Base-by-base conservation (phyloP, 1,140 invertebrate species). In the Drosophila ananassae region DNA sequence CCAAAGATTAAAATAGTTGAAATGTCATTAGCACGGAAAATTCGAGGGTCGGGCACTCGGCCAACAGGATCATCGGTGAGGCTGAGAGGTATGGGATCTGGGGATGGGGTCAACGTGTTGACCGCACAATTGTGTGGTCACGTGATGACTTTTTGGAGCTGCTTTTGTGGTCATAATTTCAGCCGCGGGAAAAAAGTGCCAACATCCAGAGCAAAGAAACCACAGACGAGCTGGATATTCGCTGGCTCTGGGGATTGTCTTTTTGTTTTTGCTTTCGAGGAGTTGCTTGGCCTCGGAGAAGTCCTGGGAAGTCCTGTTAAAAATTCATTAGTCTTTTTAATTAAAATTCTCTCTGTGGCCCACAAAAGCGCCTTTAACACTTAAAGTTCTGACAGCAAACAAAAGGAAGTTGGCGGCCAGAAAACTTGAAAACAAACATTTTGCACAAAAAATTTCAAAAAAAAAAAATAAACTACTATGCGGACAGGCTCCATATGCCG, bases 281-380 rank as follows among this genome's bases (percentile, higher is more conserved):
- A 59, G 54, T 73, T 41, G 34, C 24, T 10, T 73, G 50, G 34
- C 24, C n/a, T 22, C 44, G 37, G 57, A 73, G 59, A 44, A 44
- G 67, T 68, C 51, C 50, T 68, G 50, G 73, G 52, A 44, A 44
- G 67, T 68, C 51, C 50, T 68, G 72, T 87, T 87, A 79, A 87
- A 87, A 89, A 79, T 87, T 77, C 82, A 87, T 87, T 82, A 82
- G 60, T 59, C 68, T 71, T 75, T 87, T 87, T 87, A 87, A 87
- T 87, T 87, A 87, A 89, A 87, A 76, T 68, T 82, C 52, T 60
- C 58, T 37, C 52, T 74, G 72, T 25, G 67, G 44, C 32, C 44
- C 44, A 57, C 67, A 71, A 57, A 71, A 44, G 64, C 67, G 67
- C 64, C 44, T 69, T 57, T 46, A 56, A 57, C 66, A 69, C 67